phyloP scores from a whole-genome alignment of 1,140 invertebrate genomes.

The Dolichoris vasculosae region DNA sequence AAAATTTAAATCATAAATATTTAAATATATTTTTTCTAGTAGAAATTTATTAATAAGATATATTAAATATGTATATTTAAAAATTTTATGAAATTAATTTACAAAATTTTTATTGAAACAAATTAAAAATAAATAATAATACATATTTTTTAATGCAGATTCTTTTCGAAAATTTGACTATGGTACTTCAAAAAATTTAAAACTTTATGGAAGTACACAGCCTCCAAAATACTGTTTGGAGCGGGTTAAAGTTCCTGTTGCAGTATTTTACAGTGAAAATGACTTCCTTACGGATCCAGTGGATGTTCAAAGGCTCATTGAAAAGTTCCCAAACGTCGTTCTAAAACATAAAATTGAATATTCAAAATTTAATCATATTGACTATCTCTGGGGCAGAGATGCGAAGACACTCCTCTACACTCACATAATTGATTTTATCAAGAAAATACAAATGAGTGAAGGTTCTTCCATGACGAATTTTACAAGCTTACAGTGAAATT shows the following conservation, averaged over 20 bases:
- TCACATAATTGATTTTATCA: slow-evolving; percentile 61
- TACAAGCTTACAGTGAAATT: slow-evolving; percentile 34
- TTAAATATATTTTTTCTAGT: no score
- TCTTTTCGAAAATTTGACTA: slow-evolving; percentile 76
- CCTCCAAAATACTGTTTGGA: slow-evolving; percentile 75
- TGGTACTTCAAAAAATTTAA: slow-evolving; percentile 71
- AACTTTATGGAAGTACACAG: slow-evolving; percentile 70
- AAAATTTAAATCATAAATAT: no score
- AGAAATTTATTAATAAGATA: no score
- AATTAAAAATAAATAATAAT: background rate
- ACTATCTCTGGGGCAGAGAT: slow-evolving; percentile 73
- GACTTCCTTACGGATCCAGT: slow-evolving; percentile 80
- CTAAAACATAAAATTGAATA: slow-evolving; percentile 67
- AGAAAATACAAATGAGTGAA: slow-evolving; percentile 44
- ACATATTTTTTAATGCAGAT: slow-evolving; percentile 59
- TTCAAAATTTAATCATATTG: slow-evolving; percentile 73
- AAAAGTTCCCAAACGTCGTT: slow-evolving; percentile 74
- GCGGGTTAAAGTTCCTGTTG: slow-evolving; percentile 75
- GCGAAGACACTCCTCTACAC: slow-evolving; percentile 68
- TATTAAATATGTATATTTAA: no score
- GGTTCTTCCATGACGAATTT: slow-evolving; percentile 42
- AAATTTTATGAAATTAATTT: no score
- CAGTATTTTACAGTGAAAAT: slow-evolving; percentile 82
- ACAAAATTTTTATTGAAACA: no score
- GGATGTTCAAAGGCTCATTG: slow-evolving; percentile 77